Conservation (phyloP, 2,797 vertebrate species). For the Labeo calbasu region DNA sequence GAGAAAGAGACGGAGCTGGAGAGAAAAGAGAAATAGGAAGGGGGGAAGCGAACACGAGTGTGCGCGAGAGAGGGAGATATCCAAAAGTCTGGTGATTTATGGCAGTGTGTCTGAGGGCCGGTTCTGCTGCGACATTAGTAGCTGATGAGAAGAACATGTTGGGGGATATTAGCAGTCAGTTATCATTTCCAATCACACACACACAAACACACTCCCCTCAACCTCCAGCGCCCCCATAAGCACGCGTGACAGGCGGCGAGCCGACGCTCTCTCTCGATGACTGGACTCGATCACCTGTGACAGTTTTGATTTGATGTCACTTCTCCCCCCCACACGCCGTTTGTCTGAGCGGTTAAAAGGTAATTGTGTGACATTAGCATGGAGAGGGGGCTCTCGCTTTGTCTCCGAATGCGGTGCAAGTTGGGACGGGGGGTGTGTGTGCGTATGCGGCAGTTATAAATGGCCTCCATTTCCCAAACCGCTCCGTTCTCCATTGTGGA, state of each 20-base stretch:
- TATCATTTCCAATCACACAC: constrained; percentile 64
- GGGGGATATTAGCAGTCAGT: constrained; percentile 65
- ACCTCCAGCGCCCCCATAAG: constrained; percentile 51
- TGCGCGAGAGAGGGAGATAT: constrained; percentile 47
- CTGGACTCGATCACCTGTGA: constrained; percentile 99
- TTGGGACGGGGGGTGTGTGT: constrained; percentile 60
- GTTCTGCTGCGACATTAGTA: constrained; percentile 61
- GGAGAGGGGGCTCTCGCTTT: constrained; percentile 79
- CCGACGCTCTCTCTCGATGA: constrained; percentile 84
- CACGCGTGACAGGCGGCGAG: constrained; percentile 58
- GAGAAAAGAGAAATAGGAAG: constrained; percentile 55
- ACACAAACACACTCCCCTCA: constrained; percentile 49
- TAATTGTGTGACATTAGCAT: constrained; percentile 99
- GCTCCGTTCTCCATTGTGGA: constrained; percentile 72
- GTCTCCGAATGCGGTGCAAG: constrained; percentile 71
- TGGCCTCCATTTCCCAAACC: constrained; percentile 83
- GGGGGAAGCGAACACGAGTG: constrained; percentile 60
- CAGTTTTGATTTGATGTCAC: constrained; percentile 99
- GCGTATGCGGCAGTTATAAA: constrained; percentile 83
- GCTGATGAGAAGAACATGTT: constrained; percentile 65
- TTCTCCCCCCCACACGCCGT: constrained; percentile 89
- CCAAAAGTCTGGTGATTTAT: constrained; percentile 82
- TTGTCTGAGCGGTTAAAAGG: constrained; percentile 99
- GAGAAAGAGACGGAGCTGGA: constrained; percentile 87
- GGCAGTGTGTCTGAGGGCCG: constrained; percentile 72